These are phyloP conservation scores for Okapia johnstoni DNA, from an alignment of 2,113 vertebrate genomes.

Conservation along the genomic window DNA sequence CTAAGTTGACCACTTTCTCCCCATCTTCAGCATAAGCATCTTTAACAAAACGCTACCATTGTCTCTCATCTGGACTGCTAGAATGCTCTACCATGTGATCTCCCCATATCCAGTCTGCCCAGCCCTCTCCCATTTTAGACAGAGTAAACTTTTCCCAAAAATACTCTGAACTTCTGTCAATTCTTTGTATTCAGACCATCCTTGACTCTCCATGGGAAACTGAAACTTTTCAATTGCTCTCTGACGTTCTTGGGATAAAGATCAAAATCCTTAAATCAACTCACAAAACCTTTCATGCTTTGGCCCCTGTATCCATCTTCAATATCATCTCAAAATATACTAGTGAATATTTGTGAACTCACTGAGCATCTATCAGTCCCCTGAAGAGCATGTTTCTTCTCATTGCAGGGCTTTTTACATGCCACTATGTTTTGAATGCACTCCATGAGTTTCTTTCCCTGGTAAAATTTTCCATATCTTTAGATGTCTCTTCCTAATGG, in stretches of 20 bases:
- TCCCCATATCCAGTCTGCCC: background rate
- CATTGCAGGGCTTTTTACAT: background rate
- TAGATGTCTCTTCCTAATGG: background rate
- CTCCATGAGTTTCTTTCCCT: background rate
- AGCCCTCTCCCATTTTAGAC: background rate
- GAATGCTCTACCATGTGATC: background rate
- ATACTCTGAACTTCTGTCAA: background rate
- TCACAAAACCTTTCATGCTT: background rate
- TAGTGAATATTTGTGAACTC: background rate
- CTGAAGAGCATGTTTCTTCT: background rate
- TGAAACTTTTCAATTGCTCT: background rate
- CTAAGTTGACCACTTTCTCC: background rate
- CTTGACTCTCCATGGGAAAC: background rate
- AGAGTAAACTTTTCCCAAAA: background rate
- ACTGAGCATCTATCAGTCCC: background rate
- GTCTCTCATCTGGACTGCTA: too few relatives aligned
- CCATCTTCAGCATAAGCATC: background rate
- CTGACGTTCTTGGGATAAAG: background rate
- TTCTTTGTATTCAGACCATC: background rate
- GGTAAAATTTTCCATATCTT: background rate
- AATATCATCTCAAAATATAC: background rate
- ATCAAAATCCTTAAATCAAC: background rate
- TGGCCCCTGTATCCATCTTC: background rate
- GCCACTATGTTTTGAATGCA: background rate
- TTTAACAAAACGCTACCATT: background rate